phyloP scores from a whole-genome alignment of 2,888 invertebrate genomes.

The Plagiodera versicolora region DNA sequence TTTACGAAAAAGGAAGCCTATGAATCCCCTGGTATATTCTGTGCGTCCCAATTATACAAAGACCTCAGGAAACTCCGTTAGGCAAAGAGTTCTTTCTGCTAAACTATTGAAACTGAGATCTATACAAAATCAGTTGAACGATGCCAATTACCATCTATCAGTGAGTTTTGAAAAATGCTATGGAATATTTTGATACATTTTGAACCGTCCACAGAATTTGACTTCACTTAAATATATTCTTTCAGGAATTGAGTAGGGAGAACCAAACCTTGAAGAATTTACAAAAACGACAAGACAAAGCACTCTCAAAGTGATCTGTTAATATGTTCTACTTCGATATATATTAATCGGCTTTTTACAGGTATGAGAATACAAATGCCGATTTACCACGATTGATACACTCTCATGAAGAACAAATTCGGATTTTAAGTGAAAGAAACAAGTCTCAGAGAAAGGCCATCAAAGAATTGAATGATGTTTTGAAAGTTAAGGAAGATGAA shows the following conservation, averaged over 20 bases:
- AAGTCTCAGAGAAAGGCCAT: constrained; percentile 67
- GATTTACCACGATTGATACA: constrained; percentile 75
- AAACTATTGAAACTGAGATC: constrained; percentile 75
- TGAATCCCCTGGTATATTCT: constrained; percentile 49
- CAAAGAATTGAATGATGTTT: constrained; percentile 64
- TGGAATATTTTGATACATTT: too few relatives aligned
- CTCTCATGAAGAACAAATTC: constrained; percentile 77
- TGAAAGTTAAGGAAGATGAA: constrained; percentile 72
- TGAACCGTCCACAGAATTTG: too few relatives aligned
- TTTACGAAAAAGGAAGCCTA: constrained; percentile 50
- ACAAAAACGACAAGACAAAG: constrained; percentile 79
- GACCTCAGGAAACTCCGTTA: constrained; percentile 42
- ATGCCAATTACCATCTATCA: constrained; percentile 77
- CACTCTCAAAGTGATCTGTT: constrained; percentile 65
- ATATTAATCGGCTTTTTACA: background rate
- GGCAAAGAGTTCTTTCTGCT: constrained; percentile 74
- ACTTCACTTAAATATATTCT: constrained; percentile 25
- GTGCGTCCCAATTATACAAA: constrained; percentile 33
- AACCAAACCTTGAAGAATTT: constrained; percentile 74
- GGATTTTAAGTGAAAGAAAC: constrained; percentile 69
- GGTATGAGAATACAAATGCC: constrained; percentile 76
- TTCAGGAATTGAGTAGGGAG: constrained; percentile 69
- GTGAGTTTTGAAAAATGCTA: constrained; percentile 55
- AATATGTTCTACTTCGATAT: background rate
- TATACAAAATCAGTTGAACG: constrained; percentile 77